phyloP scores from a whole-genome alignment of 2,888 invertebrate species.

The Melanchra persicariae region DNA sequence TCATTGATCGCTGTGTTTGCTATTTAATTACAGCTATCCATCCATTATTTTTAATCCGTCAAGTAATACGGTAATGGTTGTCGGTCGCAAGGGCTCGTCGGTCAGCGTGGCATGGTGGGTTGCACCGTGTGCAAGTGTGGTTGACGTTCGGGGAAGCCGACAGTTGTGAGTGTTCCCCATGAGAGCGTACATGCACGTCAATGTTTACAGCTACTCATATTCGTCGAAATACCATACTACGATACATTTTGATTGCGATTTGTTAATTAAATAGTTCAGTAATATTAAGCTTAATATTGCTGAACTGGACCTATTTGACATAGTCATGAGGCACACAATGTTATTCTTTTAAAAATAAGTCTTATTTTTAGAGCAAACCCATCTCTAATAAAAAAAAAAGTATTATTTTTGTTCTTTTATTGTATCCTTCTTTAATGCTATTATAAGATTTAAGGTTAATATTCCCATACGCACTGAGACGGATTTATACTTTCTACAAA shows the following conservation, averaged over 20 bases:
- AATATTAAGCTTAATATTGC: too few relatives aligned
- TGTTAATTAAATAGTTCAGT: background rate
- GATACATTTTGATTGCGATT: background rate
- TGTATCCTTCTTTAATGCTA: background rate
- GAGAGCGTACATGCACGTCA: constrained; percentile 5
- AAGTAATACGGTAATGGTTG: constrained; percentile 16
- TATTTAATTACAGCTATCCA: background rate
- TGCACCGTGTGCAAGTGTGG: constrained; percentile 47
- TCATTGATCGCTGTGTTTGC: too few relatives aligned
- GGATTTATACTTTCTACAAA: background rate
- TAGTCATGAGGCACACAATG: too few relatives aligned
- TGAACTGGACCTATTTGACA: too few relatives aligned
- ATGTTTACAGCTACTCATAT: constrained; percentile 4
- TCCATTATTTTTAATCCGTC: constrained; percentile 13
- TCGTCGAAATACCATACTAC: background rate
- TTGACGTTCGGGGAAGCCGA: constrained; percentile 20
- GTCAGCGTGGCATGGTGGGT: constrained; percentile 22
- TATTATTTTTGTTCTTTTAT: too few relatives aligned
- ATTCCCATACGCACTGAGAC: background rate
- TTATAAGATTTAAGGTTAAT: background rate
- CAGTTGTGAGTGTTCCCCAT: constrained; percentile 14
- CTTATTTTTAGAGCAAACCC: too few relatives aligned
- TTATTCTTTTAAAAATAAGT: too few relatives aligned
- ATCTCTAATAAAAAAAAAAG: too few relatives aligned
- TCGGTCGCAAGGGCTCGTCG: constrained; percentile 6